phyloP scores from a whole-genome alignment of 2,113 vertebrate species.

The Phrynosoma platyrhinos region DNA sequence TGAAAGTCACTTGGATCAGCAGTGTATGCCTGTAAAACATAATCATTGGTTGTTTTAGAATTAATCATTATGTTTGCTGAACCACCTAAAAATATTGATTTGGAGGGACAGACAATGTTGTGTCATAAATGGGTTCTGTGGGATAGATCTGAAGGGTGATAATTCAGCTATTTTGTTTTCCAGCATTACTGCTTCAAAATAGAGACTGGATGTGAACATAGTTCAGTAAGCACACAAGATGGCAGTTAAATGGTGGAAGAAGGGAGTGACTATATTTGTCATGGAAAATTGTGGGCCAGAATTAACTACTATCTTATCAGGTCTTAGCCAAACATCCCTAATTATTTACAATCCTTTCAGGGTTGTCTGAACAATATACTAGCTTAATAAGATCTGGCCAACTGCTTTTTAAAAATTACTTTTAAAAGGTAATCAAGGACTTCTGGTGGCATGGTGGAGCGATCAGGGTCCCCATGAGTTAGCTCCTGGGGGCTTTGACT shows the following conservation, averaged over 20 bases:
- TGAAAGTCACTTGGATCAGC: conserved; percentile 42
- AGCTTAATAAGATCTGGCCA: not conserved
- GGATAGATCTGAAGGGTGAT: not conserved
- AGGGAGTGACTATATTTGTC: not conserved
- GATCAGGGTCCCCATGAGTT: too few species aligned
- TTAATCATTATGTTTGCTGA: not conserved
- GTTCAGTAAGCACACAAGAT: not conserved
- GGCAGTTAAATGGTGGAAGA: not conserved
- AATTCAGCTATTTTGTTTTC: not conserved
- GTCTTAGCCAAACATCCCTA: not conserved
- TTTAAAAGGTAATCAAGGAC: not conserved
- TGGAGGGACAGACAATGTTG: not conserved
- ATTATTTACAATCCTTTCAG: not conserved
- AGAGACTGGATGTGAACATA: not conserved
- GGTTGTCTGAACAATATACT: not conserved
- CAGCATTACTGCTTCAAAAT: not conserved
- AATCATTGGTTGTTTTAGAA: not conserved
- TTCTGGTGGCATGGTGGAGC: too few species aligned
- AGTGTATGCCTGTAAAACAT: not conserved
- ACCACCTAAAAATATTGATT: not conserved
- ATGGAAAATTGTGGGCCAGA: too few species aligned
- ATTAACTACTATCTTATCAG: not conserved
- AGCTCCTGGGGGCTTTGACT: too few species aligned
- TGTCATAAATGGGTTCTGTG: not conserved
- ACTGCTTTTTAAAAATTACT: not conserved